These are phyloP conservation scores for Protaetia brevitarsis DNA, from an alignment of 1,140 invertebrate genomes.

Conservation along the genomic window DNA sequence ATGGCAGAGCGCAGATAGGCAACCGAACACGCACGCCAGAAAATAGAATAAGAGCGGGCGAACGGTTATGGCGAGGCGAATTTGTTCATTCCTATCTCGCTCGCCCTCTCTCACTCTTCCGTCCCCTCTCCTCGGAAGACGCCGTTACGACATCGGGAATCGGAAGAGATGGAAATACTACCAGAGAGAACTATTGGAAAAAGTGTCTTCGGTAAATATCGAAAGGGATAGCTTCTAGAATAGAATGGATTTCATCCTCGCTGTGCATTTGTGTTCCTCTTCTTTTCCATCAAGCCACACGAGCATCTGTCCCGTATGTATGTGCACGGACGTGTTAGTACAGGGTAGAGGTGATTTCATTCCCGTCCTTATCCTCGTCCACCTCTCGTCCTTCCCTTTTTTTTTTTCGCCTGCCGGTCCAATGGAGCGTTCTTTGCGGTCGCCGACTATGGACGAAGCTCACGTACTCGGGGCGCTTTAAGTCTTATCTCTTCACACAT, in stretches of 20 bases:
- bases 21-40: too few relatives aligned
- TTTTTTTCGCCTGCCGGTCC: neutral
- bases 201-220: slow-evolving; percentile 1
- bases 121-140: neutral
- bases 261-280: neutral
- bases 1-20: neutral
- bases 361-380: neutral
- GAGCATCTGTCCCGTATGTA: too few relatives aligned
- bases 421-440: neutral
- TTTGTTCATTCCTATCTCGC: neutral
- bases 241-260: neutral
- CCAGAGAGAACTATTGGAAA: neutral
- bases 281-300: too few relatives aligned
- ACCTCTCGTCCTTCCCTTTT: neutral
- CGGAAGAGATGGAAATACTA: neutral
- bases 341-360: neutral
- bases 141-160: neutral
- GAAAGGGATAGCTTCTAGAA: neutral
- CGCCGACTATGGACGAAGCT: neutral
- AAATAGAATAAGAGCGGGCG: too few relatives aligned
- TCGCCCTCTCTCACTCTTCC: neutral
- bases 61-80: neutral
- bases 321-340: too few relatives aligned
- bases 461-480: neutral
- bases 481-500: slow-evolving; percentile 15